Conservation (phyloP, 2,113 vertebrate species). For the Bolborhynchus lineola region DNA sequence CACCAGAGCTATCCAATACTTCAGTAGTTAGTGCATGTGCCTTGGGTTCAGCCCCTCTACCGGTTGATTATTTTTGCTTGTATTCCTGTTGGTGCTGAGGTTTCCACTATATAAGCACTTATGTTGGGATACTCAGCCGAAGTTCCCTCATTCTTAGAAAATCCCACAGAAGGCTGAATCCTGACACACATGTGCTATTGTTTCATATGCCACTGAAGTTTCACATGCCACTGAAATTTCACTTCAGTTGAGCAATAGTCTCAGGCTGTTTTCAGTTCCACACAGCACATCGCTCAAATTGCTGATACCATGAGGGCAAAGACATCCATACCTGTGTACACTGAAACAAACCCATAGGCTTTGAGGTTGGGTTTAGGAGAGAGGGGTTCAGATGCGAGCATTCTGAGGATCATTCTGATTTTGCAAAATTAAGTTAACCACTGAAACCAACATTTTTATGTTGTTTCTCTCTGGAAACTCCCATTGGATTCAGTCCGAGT, state of each 20-base stretch:
- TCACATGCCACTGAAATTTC: background rate
- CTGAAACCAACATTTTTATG: background rate
- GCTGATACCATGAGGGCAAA: background rate
- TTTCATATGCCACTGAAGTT: background rate
- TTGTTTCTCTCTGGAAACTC: background rate
- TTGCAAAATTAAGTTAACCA: background rate
- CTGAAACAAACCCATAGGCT: background rate
- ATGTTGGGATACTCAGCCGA: background rate
- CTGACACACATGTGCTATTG: background rate
- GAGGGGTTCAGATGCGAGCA: background rate
- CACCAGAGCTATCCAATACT: background rate
- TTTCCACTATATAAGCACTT: background rate
- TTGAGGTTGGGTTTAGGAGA: background rate
- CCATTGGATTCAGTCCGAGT: background rate
- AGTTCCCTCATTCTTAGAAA: background rate
- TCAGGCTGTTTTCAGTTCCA: background rate
- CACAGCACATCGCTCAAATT: background rate
- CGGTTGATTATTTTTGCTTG: background rate
- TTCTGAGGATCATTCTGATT: background rate
- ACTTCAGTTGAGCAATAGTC: fast-evolving
- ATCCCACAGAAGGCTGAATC: background rate
- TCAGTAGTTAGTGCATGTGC: background rate
- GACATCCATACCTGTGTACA: background rate
- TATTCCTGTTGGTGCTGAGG: background rate
- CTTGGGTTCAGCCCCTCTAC: background rate